phyloP scores from a whole-genome alignment of 2,113 vertebrate species.

The Pollimyrus isidori region DNA sequence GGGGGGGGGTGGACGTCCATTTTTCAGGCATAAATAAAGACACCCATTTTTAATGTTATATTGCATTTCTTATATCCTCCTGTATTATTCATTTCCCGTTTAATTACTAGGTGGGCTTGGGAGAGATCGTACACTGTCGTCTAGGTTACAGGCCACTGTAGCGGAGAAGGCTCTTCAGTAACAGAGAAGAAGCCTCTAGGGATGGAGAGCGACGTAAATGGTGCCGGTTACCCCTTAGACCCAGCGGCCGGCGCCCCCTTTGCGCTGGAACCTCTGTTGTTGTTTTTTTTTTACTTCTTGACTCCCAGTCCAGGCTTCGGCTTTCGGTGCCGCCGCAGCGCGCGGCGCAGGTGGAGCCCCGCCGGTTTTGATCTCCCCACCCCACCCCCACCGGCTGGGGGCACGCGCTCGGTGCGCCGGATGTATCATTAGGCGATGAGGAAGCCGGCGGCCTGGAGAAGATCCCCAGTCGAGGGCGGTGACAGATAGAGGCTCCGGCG shows the following conservation, averaged over 20 bases:
- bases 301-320: neutral
- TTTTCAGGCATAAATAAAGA: neutral
- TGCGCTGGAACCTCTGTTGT: neutral
- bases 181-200: neutral
- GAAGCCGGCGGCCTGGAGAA: neutral
- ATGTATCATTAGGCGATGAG: neutral
- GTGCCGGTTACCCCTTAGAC: neutral
- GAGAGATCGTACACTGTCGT: neutral
- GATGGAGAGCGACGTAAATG: neutral
- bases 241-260: neutral
- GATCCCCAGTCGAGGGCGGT: neutral
- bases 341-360: neutral
- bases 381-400: neutral
- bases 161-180: neutral
- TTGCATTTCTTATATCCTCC: neutral
- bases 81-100: neutral
- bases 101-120: neutral
- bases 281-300: neutral
- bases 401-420: neutral
- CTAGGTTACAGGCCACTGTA: neutral
- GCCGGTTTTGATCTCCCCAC: neutral
- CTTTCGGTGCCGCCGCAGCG: neutral
- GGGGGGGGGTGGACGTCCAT: neutral
- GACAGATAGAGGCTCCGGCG: neutral
- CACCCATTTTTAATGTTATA: neutral